phyloP scores from a whole-genome alignment of 2,888 invertebrate species.

The Julus scandinavius region DNA sequence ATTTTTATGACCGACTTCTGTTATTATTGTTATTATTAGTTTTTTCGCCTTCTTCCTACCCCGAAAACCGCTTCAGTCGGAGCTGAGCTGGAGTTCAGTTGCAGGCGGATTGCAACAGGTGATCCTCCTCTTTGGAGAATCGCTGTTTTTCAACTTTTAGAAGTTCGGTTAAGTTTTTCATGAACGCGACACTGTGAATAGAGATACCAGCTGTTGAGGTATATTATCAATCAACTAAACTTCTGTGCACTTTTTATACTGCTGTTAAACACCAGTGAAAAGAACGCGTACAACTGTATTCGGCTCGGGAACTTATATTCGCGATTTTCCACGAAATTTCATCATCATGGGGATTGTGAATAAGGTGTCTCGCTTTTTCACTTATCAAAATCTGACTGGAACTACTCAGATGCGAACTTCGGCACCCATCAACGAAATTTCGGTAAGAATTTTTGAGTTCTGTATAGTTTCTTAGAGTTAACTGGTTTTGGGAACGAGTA shows the following conservation, averaged over 20 bases:
- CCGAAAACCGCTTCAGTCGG: not conserved
- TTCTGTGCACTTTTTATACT: not conserved
- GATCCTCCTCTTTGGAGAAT: not conserved
- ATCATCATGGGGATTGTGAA: slow-evolving; percentile 48
- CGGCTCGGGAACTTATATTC: too few species aligned
- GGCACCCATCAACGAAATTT: slow-evolving; percentile 47
- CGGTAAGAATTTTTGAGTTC: slow-evolving; percentile 48
- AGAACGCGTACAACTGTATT: too few species aligned
- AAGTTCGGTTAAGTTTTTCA: not conserved
- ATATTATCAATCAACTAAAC: not conserved
- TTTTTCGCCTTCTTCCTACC: not conserved
- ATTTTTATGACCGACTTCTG: slow-evolving; percentile 1
- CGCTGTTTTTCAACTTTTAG: too few species aligned
- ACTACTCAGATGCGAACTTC: not conserved
- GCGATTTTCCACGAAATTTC: not conserved
- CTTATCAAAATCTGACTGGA: slow-evolving; percentile 42
- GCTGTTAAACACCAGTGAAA: too few species aligned
- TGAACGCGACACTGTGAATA: not conserved
- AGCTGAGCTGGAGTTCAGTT: not conserved
- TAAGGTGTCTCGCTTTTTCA: slow-evolving; percentile 35
- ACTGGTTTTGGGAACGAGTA: not conserved
- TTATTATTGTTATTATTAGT: not conserved
- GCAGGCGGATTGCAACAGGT: not conserved
- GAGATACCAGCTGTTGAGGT: not conserved
- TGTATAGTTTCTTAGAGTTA: not conserved